Percentiles rank a stretch among this genome's conserved stretches.
These are phyloP conservation scores for Nasonia vitripennis DNA, from an alignment of 1,140 invertebrate species.

Conservation along the genomic window DNA sequence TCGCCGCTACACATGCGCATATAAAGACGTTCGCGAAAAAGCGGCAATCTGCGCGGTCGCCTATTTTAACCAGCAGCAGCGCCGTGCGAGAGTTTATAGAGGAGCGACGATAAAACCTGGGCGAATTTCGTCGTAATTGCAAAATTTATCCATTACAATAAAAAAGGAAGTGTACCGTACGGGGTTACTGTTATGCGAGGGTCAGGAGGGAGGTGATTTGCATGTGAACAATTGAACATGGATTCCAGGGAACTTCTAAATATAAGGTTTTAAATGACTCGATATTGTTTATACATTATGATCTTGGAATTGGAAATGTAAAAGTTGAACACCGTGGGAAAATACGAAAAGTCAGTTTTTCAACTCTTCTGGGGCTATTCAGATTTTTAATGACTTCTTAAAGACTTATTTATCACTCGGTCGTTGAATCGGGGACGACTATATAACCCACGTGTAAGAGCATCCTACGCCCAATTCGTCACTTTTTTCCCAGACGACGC, in stretches of 20 bases:
- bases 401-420: not conserved
- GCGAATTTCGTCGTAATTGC: not conserved
- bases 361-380: not conserved
- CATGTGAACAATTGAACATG: no score
- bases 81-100: not conserved
- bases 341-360: not conserved
- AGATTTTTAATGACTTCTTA: not conserved
- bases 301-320: not conserved
- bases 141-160: conserved; percentile 3
- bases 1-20: not conserved
- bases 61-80: not conserved
- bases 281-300: no score
- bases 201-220: not conserved
- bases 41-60: not conserved
- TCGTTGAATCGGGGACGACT: not conserved
- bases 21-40: conserved; percentile 24
- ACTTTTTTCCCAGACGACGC: not conserved
- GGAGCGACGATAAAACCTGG: not conserved
- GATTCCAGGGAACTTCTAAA: no score
- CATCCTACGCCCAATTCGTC: not conserved
- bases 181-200: not conserved
- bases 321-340: not conserved
- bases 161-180: not conserved
- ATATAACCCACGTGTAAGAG: not conserved
- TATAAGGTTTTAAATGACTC: no score